A percentile compares a stretch with the other conserved stretches of the same genome.
Conservation (phyloP, 2,113 vertebrate genomes). For the Gymnocephalus cernua region DNA sequence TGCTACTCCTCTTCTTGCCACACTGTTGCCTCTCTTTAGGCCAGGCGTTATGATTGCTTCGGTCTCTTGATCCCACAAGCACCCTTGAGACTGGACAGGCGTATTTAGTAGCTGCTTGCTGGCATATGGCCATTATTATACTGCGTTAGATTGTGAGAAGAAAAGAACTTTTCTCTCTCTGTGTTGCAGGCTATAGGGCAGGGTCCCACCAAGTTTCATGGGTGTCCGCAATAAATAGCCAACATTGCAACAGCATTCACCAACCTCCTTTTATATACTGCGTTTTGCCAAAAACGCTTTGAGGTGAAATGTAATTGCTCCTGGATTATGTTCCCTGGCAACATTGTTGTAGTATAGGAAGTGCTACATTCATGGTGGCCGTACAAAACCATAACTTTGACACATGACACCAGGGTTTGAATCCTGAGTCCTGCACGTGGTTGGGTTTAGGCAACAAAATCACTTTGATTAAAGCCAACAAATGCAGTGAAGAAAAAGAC, state of each 20-base stretch:
- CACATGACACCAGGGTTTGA: neutral
- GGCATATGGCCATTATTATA: slow-evolving; percentile 66
- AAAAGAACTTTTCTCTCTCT: slow-evolving; percentile 52
- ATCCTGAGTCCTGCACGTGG: neutral
- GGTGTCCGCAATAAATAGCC: slow-evolving; percentile 23
- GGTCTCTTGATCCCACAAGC: slow-evolving; percentile 71
- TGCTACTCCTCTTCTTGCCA: slow-evolving; percentile 25
- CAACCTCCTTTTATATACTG: slow-evolving; percentile 7
- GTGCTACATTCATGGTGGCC: neutral
- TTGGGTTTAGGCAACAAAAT: neutral
- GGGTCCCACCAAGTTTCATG: slow-evolving; percentile 33
- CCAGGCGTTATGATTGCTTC: slow-evolving; percentile 53
- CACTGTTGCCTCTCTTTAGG: slow-evolving; percentile 56
- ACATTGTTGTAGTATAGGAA: neutral
- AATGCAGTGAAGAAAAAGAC: neutral
- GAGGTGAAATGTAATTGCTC: neutral
- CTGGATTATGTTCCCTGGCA: neutral
- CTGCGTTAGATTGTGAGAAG: slow-evolving; percentile 52
- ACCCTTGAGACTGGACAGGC: slow-evolving; percentile 68
- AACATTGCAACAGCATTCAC: slow-evolving; percentile 7
- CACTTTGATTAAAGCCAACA: neutral
- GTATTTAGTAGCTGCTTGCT: slow-evolving; percentile 61
- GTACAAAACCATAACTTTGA: neutral
- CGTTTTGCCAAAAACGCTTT: neutral
- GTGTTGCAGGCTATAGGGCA: slow-evolving; percentile 26